Evolutionary conservation across 1,140 invertebrate genomes (phyloP).

Genomic region (roundworm (Caenorhabditis elegans)): DNA sequence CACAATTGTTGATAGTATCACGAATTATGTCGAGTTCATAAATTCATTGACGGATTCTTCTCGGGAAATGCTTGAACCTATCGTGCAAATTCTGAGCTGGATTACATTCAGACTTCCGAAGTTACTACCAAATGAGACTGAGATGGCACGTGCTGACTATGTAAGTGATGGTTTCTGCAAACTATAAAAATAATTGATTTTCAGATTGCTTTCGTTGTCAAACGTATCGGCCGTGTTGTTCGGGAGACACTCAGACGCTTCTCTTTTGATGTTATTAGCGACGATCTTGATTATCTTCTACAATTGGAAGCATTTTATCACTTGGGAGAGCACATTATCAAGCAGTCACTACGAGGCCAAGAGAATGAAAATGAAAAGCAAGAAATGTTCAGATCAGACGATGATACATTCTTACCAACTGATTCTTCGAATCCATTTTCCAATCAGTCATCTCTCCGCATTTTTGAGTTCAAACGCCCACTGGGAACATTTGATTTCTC

Average conservation of each 20-base stretch:
- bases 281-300: neutral
- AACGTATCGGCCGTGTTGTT: neutral
- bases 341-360: neutral
- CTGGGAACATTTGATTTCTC: neutral
- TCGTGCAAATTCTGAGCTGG: neutral
- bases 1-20: neutral
- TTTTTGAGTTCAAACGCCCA: neutral
- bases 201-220: neutral
- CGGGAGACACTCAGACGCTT: neutral
- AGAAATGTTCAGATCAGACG: neutral
- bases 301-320: constrained; percentile 1
- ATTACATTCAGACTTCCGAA: neutral
- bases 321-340: neutral
- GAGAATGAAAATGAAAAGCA: constrained; percentile 3
- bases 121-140: neutral
- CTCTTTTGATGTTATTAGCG: neutral
- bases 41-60: neutral
- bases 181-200: neutral
- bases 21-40: neutral
- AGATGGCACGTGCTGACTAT: neutral
- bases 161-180: neutral
- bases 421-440: neutral
- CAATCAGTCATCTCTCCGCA: neutral
- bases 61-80: neutral
- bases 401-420: neutral